Conservation (phyloP, 2,888 invertebrate species). For the Drosophila parthenogenetica region DNA sequence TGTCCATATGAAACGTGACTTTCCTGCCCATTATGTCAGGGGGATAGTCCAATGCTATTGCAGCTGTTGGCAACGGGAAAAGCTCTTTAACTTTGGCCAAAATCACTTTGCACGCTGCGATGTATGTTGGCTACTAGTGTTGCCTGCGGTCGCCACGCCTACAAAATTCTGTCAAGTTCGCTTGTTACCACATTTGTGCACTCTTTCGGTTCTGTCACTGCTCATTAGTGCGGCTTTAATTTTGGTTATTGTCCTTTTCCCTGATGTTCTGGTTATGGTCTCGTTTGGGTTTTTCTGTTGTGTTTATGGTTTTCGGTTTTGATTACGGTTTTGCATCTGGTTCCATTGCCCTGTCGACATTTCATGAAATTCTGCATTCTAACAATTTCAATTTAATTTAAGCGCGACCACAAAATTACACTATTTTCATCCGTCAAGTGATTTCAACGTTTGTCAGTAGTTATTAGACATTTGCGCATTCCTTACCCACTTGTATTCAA, state of each 20-base stretch:
- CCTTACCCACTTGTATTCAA: no score
- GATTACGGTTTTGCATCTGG: constrained; percentile 7
- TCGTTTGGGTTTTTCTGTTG: constrained; percentile 1
- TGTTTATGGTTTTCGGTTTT: constrained; percentile 4
- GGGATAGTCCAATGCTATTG: constrained; percentile 12
- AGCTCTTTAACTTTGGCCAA: constrained; percentile 73
- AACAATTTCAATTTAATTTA: constrained; percentile 63
- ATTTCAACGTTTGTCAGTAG: constrained; percentile 57
- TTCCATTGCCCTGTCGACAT: constrained; percentile 30
- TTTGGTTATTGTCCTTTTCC: constrained; percentile 65
- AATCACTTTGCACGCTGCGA: constrained; percentile 62
- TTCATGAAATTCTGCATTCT: constrained; percentile 55
- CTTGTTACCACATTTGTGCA: constrained; percentile 56
- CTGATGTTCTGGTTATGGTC: constrained; percentile 46
- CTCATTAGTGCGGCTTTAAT: constrained; percentile 80
- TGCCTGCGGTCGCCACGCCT: constrained; percentile 37
- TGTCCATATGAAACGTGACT: constrained; percentile 65
- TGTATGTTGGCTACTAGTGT: constrained; percentile 23
- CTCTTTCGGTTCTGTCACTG: constrained; percentile 74
- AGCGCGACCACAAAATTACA: constrained; percentile 56
- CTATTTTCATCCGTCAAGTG: constrained; percentile 41
- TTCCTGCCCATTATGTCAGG: constrained; percentile 62
- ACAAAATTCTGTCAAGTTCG: constrained; percentile 11
- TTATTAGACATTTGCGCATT: constrained; percentile 55
- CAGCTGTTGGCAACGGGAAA: constrained; percentile 42